Conservation (phyloP, 2,888 invertebrate genomes). For the Stegana nigrithorax region DNA sequence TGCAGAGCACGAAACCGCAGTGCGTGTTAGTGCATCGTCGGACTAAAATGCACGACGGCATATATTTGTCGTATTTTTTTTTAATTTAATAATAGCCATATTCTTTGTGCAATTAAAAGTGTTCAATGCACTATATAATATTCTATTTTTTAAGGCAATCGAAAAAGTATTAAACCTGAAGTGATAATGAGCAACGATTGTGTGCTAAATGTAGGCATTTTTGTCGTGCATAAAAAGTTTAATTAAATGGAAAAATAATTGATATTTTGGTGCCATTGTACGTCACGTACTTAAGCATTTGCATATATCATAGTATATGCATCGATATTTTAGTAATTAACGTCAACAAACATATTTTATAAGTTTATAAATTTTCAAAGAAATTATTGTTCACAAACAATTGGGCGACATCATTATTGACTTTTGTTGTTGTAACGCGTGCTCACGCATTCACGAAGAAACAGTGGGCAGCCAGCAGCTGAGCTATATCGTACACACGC, state of each 20-base stretch:
- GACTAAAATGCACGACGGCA: too few species aligned
- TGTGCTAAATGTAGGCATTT: constrained; percentile 4
- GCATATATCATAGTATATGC: background rate
- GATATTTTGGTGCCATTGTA: background rate
- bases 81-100: background rate
- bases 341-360: background rate
- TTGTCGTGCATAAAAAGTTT: background rate
- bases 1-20: too few species aligned
- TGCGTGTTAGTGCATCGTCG: too few species aligned
- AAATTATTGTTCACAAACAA: too few species aligned
- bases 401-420: too few species aligned
- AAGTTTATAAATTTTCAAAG: too few species aligned
- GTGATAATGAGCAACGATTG: constrained; percentile 10
- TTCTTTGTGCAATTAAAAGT: background rate
- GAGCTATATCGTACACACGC: background rate
- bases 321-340: background rate
- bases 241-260: too few species aligned
- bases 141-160: constrained; percentile 9
- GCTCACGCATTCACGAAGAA: background rate
- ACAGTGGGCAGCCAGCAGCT: background rate
- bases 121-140: background rate
- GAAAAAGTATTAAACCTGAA: background rate
- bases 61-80: background rate
- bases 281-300: too few species aligned
- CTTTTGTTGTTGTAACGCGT: background rate